Percentiles rank a stretch among this genome's conserved stretches.
Evolutionary conservation across 2,888 invertebrate species (phyloP).

Genomic region (Drosophila kanekoi): DNA sequence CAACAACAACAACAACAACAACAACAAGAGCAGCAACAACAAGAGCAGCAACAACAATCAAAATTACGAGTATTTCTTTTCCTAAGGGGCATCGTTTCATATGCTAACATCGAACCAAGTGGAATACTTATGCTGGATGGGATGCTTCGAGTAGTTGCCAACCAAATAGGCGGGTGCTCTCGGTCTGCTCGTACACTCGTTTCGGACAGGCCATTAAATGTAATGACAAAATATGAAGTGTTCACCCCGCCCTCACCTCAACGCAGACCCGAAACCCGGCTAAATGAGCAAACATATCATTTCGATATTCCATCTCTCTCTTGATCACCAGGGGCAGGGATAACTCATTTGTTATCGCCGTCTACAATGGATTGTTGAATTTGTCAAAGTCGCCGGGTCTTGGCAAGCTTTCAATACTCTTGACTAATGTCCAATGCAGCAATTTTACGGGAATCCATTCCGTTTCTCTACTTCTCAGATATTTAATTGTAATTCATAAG

Average conservation of each 20-base stretch:
- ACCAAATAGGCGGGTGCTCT: slow-evolving; percentile 54
- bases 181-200: slow-evolving; percentile 38
- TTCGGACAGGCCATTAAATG: slow-evolving; percentile 75
- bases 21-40: slow-evolving; percentile 3
- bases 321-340: slow-evolving; percentile 42
- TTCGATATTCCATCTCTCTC: slow-evolving; percentile 41
- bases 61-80: slow-evolving; percentile 45
- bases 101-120: slow-evolving; percentile 56
- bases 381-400: slow-evolving; percentile 55
- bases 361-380: slow-evolving; percentile 37
- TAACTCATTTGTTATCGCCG: slow-evolving; percentile 47
- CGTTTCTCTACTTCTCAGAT: neutral
- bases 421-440: slow-evolving; percentile 3
- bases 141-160: slow-evolving; percentile 33
- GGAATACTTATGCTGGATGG: slow-evolving; percentile 43
- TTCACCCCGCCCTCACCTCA: slow-evolving; percentile 20
- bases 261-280: slow-evolving; percentile 10
- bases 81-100: slow-evolving; percentile 43
- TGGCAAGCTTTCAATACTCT: slow-evolving; percentile 23
- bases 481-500: too few relatives aligned
- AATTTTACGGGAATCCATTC: slow-evolving; percentile 1
- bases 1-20: slow-evolving; percentile 2
- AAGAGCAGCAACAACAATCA: slow-evolving; percentile 21
- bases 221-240: slow-evolving; percentile 78
- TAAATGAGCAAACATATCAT: slow-evolving; percentile 54